These are phyloP conservation scores for Bugulina stolonifera DNA, from an alignment of 2,888 invertebrate genomes.

Conservation along the genomic window DNA sequence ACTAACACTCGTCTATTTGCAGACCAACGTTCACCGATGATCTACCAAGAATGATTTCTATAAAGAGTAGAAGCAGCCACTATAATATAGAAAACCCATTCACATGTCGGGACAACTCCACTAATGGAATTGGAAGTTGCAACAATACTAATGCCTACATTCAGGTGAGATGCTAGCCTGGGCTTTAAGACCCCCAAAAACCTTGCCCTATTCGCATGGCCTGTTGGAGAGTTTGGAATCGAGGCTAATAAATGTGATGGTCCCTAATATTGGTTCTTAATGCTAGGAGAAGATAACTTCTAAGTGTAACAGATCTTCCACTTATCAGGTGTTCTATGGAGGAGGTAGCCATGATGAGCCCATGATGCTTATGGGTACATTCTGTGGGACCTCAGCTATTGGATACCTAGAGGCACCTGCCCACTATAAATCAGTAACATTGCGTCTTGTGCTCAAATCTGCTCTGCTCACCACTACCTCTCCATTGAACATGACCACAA, in stretches of 20 bases:
- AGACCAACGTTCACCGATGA: neutral
- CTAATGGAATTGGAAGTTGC: neutral
- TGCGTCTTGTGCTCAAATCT: slow-evolving; percentile 6
- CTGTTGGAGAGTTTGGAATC: too few relatives aligned
- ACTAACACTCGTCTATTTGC: too few relatives aligned
- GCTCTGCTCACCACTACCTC: neutral
- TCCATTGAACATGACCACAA: neutral
- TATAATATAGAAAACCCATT: slow-evolving; percentile 10
- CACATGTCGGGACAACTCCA: neutral
- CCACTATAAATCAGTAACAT: neutral
- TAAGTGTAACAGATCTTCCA: too few relatives aligned
- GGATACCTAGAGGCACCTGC: slow-evolving; percentile 14
- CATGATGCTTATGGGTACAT: neutral
- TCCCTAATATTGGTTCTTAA: too few relatives aligned
- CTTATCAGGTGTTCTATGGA: slow-evolving; percentile 16
- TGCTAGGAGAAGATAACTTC: too few relatives aligned
- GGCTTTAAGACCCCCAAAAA: too few relatives aligned
- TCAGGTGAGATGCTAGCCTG: too few relatives aligned
- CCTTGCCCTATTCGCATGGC: too few relatives aligned
- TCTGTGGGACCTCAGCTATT: neutral
- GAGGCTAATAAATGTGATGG: too few relatives aligned
- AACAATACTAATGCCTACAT: neutral
- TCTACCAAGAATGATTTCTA: slow-evolving; percentile 2
- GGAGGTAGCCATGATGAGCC: neutral
- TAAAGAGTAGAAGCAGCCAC: neutral